These are phyloP conservation scores for Drosophila neotestacea DNA, from an alignment of 2,888 invertebrate genomes.

Conservation along the genomic window DNA sequence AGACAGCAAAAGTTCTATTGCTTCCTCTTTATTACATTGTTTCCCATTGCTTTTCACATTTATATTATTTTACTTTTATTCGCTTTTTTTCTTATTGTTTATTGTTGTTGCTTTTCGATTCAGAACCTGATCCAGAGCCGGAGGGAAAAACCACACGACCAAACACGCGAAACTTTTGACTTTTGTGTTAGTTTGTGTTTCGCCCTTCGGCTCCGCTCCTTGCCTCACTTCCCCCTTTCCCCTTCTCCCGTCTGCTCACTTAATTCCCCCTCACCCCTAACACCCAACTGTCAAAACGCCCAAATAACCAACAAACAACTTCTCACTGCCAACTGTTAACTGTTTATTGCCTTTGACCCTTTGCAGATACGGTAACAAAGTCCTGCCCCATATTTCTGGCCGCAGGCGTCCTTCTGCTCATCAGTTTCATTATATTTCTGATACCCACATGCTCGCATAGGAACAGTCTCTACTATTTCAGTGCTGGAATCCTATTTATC, in stretches of 20 bases:
- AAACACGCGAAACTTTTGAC: constrained; percentile 4
- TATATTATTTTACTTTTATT: neutral
- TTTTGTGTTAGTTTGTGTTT: neutral
- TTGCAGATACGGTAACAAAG: constrained; percentile 93
- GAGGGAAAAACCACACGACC: constrained; percentile 4
- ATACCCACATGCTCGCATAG: constrained; percentile 91
- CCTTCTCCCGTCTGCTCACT: neutral
- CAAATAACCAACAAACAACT: neutral
- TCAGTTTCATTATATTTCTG: constrained; percentile 92
- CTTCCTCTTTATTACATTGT: neutral
- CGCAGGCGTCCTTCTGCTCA: constrained; percentile 91
- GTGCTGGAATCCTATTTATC: constrained; percentile 94
- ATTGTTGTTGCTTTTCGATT: constrained; percentile 7
- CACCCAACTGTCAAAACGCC: neutral
- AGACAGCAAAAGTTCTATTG: neutral
- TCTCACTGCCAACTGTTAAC: neutral
- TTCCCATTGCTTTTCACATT: constrained; percentile 7
- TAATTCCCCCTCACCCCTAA: no score
- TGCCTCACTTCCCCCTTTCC: no score
- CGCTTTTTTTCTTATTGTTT: neutral
- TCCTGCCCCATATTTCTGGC: constrained; percentile 93
- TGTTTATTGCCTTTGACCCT: neutral
- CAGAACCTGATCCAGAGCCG: neutral
- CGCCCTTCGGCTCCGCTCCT: no score
- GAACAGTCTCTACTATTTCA: constrained; percentile 92